phyloP scores from a whole-genome alignment of 2,113 vertebrate species.

The Megaceryle torquata region DNA sequence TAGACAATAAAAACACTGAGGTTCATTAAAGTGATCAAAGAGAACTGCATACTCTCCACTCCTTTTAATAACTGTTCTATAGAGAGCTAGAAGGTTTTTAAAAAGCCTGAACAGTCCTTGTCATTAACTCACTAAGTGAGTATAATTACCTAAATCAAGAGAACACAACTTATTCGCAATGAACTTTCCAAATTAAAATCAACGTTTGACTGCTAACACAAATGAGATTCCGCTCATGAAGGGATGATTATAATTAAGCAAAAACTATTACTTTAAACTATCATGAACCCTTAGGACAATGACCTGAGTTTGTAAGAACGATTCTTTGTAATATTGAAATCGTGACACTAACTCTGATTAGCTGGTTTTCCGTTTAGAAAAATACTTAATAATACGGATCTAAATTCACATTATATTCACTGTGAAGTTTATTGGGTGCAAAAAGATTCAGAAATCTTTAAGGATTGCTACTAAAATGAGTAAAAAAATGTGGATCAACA shows the following conservation, averaged over 20 bases:
- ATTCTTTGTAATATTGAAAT: not conserved
- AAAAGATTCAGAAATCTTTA: not conserved
- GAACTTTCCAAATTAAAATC: constrained; percentile 68
- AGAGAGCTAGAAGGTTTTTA: constrained; percentile 52
- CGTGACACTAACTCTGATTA: not conserved
- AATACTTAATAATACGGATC: not conserved
- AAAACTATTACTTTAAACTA: constrained; percentile 46
- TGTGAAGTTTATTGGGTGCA: not conserved
- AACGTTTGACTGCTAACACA: constrained; percentile 43
- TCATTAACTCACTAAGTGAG: constrained; percentile 57
- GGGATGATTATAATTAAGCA: constrained; percentile 46
- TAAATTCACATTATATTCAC: not conserved
- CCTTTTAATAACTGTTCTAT: constrained; percentile 59
- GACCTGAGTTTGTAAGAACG: not conserved
- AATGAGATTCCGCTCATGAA: constrained; percentile 53
- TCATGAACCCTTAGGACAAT: constrained; percentile 36
- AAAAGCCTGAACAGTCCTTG: constrained; percentile 45
- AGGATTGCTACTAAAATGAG: not conserved
- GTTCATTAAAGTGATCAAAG: constrained; percentile 71
- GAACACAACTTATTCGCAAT: constrained; percentile 60
- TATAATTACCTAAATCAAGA: constrained; percentile 67
- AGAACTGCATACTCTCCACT: constrained; percentile 26
- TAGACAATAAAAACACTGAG: constrained; percentile 61
- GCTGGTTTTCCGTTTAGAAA: not conserved
- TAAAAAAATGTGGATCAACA: not conserved